These are phyloP conservation scores for Hiodon tergisus DNA, from an alignment of 2,113 vertebrate species.

Conservation along the genomic window DNA sequence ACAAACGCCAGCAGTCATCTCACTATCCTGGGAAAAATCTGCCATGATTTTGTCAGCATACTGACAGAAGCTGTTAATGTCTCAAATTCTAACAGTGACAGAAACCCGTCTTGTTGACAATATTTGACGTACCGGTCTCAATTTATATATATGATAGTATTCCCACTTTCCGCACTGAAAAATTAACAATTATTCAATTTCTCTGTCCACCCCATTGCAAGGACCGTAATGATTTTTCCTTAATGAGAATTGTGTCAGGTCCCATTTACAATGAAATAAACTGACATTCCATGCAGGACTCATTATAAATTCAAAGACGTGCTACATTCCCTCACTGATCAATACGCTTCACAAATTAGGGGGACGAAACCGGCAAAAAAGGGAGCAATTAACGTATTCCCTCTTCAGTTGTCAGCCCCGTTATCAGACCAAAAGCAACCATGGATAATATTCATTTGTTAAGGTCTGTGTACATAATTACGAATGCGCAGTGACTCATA, in stretches of 20 bases:
- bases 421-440: slow-evolving; percentile 60
- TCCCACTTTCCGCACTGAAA: slow-evolving; percentile 64
- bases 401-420: slow-evolving; percentile 45
- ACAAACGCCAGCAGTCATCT: slow-evolving; percentile 99
- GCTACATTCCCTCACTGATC: slow-evolving; percentile 44
- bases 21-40: slow-evolving; percentile 99
- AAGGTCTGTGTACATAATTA: not conserved
- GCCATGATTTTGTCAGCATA: slow-evolving; percentile 99
- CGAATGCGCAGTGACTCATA: not conserved
- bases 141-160: slow-evolving; percentile 66
- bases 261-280: slow-evolving; percentile 35
- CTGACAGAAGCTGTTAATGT: slow-evolving; percentile 99
- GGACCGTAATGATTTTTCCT: slow-evolving; percentile 55
- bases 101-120: slow-evolving; percentile 96
- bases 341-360: slow-evolving; percentile 63
- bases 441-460: slow-evolving; percentile 33
- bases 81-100: slow-evolving; percentile 97
- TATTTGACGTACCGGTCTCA: slow-evolving; percentile 91
- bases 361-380: slow-evolving; percentile 31
- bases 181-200: slow-evolving; percentile 81
- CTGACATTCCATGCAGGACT: slow-evolving; percentile 27
- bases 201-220: slow-evolving; percentile 40
- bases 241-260: slow-evolving; percentile 40
- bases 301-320: slow-evolving; percentile 50
- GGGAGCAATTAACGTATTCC: slow-evolving; percentile 28